A percentile compares a stretch with the other conserved stretches of the same genome.
Evolutionary conservation across 2,797 vertebrate genomes (phyloP).

Genomic region (Sebastes dallii): DNA sequence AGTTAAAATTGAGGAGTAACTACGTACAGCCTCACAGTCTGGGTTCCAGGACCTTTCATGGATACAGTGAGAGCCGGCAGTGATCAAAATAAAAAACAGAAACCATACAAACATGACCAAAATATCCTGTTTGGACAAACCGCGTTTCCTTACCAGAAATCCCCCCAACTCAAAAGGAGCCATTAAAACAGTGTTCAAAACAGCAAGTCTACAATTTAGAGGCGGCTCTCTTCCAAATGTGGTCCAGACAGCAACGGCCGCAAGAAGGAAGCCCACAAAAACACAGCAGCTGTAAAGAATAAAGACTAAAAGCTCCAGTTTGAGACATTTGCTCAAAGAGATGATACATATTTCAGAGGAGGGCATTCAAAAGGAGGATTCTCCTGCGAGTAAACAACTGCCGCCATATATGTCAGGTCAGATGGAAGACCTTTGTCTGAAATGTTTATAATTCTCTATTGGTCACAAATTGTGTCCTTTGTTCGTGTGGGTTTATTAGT

Average conservation of each 20-base stretch:
- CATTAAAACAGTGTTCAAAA: slow-evolving; percentile 74
- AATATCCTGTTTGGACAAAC: slow-evolving; percentile 67
- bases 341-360: slow-evolving; percentile 38
- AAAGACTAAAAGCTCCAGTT: slow-evolving; percentile 57
- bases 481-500: not conserved
- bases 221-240: slow-evolving; percentile 72
- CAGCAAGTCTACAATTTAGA: slow-evolving; percentile 73
- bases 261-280: slow-evolving; percentile 76
- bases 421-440: not conserved
- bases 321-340: slow-evolving; percentile 49
- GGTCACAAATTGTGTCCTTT: not conserved
- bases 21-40: slow-evolving; percentile 28
- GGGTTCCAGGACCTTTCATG: slow-evolving; percentile 23
- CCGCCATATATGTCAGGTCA: not conserved
- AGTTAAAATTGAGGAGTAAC: slow-evolving; percentile 45
- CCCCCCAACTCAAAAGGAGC: slow-evolving; percentile 66
- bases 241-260: slow-evolving; percentile 76
- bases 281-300: slow-evolving; percentile 76
- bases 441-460: slow-evolving; percentile 9
- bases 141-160: slow-evolving; percentile 64
- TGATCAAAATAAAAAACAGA: slow-evolving; percentile 50
- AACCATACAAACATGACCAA: slow-evolving; percentile 57
- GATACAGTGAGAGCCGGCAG: slow-evolving; percentile 17
- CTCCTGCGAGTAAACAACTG: not conserved
- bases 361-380: slow-evolving; percentile 31